Percentiles rank a stretch among this genome's conserved stretches.
These are phyloP conservation scores for Stramonita haemastoma DNA, from an alignment of 2,888 invertebrate species.

Conservation along the genomic window DNA sequence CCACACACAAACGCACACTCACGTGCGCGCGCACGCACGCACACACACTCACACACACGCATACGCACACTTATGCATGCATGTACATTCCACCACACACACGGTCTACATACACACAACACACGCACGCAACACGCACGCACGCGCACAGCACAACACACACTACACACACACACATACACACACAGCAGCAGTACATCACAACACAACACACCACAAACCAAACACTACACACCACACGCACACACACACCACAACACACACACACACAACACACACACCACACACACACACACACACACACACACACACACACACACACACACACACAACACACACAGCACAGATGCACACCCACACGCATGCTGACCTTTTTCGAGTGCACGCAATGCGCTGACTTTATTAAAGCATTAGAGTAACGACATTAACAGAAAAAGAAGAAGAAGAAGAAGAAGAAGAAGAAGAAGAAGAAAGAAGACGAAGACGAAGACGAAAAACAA, in stretches of 20 bases:
- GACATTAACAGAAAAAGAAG: no score
- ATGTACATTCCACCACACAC: background rate
- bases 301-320: background rate
- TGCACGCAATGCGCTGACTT: no score
- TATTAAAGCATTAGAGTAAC: no score
- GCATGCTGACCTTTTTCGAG: no score
- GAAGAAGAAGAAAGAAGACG: no score
- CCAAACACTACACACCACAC: background rate
- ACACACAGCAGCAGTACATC: background rate
- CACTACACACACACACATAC: background rate
- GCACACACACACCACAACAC: background rate
- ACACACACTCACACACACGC: background rate
- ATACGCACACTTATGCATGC: background rate
- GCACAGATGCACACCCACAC: no score
- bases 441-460: no score
- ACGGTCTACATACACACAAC: background rate
- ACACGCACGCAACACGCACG: background rate
- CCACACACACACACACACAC: background rate
- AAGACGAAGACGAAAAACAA: no score
- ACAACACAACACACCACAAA: background rate
- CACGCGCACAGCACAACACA: background rate
- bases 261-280: background rate
- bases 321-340: no score
- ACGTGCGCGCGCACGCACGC: background rate
- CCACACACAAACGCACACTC: background rate